Evolutionary conservation across 2,888 invertebrate genomes (phyloP), one percentile per base, ranked within the genome.

Genomic region (Conchocele bisecta): DNA sequence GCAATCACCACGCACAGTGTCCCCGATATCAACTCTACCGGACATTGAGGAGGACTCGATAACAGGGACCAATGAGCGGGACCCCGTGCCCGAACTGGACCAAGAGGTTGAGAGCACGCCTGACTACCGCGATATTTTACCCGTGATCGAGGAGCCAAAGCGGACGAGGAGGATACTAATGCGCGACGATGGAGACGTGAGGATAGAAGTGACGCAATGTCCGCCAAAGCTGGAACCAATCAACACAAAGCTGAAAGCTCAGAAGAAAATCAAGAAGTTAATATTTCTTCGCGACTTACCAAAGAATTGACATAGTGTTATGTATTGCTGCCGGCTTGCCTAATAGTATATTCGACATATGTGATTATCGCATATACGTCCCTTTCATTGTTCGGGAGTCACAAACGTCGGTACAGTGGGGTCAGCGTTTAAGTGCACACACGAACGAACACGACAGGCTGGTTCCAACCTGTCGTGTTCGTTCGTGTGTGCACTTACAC

Each of bases 261-360:
- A 83, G 31, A 83, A 81, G 65, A 61, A 71, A 29, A 76, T 83
- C 41, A 77, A 74, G 31, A 81, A 79, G 24, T 51, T 83, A 41
- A 81, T 83, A 39, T 83, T 71, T 54, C 65, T 81, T 15, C 59
- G 83, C 13, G 83, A 82, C n/a, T n/a, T n/a, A n/a, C n/a, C n/a
- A n/a, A n/a, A n/a, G n/a, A n/a, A n/a, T n/a, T n/a, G n/a, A n/a
- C n/a, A n/a, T n/a, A n/a, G n/a, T n/a, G n/a, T n/a, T n/a, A n/a
- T n/a, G n/a, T n/a, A n/a, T n/a, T n/a, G n/a, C n/a, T n/a, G n/a
- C n/a, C n/a, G n/a, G n/a, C n/a, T n/a, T n/a, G n/a, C n/a, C n/a
- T n/a, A n/a, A n/a, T n/a, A n/a, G n/a, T n/a, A n/a, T n/a, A n/a
- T n/a, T n/a, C n/a, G n/a, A n/a, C n/a, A n/a, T n/a, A n/a, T n/a